phyloP scores from a whole-genome alignment of 2,113 vertebrate species.

The Callaeas wilsoni region DNA sequence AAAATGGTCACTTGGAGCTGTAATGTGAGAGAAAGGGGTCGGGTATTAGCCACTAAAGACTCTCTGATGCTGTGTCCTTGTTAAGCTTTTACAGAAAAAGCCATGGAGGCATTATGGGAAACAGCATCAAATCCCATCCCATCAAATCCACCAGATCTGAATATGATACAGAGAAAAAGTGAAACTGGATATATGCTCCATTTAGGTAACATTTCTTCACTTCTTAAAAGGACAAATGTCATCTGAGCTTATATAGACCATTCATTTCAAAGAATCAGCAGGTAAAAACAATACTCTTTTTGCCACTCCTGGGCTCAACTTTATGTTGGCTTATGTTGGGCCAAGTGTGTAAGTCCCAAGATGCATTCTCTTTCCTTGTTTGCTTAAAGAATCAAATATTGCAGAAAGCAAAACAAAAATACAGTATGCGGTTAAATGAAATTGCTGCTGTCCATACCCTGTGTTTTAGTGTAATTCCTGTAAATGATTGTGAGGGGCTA shows the following conservation, averaged over 20 bases:
- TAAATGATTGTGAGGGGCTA: constrained; percentile 20
- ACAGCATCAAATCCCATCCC: constrained; percentile 65
- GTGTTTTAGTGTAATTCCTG: constrained; percentile 62
- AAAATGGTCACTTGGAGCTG: constrained; percentile 74
- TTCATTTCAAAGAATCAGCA: not conserved
- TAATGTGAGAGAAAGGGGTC: constrained; percentile 73
- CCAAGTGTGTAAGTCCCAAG: not conserved
- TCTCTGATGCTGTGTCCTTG: constrained; percentile 66
- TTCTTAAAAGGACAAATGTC: constrained; percentile 35
- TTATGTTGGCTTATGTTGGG: not conserved
- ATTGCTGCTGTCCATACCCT: not conserved
- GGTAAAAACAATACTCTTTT: constrained; percentile 4
- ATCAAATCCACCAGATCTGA: constrained; percentile 58
- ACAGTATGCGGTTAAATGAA: not conserved
- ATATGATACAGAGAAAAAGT: constrained; percentile 48
- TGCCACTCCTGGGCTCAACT: not conserved
- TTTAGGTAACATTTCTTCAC: constrained; percentile 31
- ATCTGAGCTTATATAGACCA: not conserved
- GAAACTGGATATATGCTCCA: constrained; percentile 55
- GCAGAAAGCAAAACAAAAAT: constrained; percentile 16
- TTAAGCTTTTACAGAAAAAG: constrained; percentile 65
- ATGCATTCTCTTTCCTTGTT: not conserved
- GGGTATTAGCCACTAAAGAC: constrained; percentile 71
- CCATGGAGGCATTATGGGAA: constrained; percentile 38
- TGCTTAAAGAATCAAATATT: constrained; percentile 12